Evolutionary conservation across 1,140 invertebrate species (phyloP), one percentile per base, ranked within the genome.

Genomic region (Melanaphis sacchari): DNA sequence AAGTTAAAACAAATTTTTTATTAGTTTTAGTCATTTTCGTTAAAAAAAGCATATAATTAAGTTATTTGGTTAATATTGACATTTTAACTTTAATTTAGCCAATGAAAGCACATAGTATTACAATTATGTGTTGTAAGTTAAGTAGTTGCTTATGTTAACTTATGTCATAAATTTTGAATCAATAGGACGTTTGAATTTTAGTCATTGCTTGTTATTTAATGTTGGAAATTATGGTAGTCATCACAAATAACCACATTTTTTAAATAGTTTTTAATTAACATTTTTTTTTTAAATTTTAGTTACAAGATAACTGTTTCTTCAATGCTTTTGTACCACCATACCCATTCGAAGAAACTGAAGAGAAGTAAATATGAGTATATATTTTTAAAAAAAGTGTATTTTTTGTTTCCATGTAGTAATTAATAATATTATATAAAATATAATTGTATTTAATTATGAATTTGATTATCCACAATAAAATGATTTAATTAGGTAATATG

Each of bases 341-440:
- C n/a, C 91, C 91, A 40, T 81, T 82, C 6, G 91, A 93, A 93
- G 91, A 93, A 76, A 76, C 59, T n/a, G 81, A 84, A 92, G 43
- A 92, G 21, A 91, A 91, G 46, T 90, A 66, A 90, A 59, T n/a
- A 88, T 66, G n/a, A 59, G 26, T 41, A n/a, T 52, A 54, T 41
- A 41, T 43, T 66, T 6, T n/a, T 8, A 41, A 31, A 49, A 49
- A 88, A 89, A 52, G 24, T 52, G 21, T 36, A 88, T 49, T 41
- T n/a, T 59, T 59, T 90, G 6, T 59, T 66, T 59, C n/a, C 15
- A n/a, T 90, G 89, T 90, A 90, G 52, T 90, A 66, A 52, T 54
- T 38, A 24, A 90, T 59, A n/a, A 26, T 90, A 31, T 59, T 54
- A 41, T 59, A 59, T 90, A 40, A 90, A 31, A 41, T 59, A 15